A percentile compares a stretch with the other conserved stretches of the same genome.
These are phyloP conservation scores for Chaetogeoica ovagalla DNA, from an alignment of 2,888 invertebrate genomes.

Conservation along the genomic window DNA sequence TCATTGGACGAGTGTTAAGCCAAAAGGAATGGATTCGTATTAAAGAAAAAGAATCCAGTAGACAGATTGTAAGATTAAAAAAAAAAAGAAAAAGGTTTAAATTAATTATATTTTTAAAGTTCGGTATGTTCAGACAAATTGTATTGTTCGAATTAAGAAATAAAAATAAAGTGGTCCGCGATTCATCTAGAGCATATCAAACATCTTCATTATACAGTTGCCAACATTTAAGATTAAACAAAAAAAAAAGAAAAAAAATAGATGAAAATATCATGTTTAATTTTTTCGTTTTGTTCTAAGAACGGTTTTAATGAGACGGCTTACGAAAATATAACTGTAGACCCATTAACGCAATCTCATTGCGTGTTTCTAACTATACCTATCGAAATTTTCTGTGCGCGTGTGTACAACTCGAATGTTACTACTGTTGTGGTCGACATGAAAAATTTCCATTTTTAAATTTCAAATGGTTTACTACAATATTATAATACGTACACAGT, in stretches of 20 bases:
- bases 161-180: neutral
- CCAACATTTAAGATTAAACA: neutral
- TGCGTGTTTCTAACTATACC: too few relatives aligned
- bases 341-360: neutral
- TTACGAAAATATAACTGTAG: too few relatives aligned
- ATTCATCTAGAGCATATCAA: conserved; percentile 22
- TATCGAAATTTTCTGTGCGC: neutral
- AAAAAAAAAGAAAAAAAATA: too few relatives aligned
- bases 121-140: neutral
- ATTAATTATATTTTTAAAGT: neutral
- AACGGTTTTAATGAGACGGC: conserved; percentile 22
- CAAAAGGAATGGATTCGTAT: neutral
- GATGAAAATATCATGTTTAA: too few relatives aligned
- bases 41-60: neutral
- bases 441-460: conserved; percentile 21
- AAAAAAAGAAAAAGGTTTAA: neutral
- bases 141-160: conserved; percentile 11
- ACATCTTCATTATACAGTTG: neutral
- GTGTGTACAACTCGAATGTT: neutral
- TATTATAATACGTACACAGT: neutral
- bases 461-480: neutral
- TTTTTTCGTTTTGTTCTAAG: too few relatives aligned
- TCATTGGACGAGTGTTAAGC: too few relatives aligned
- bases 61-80: too few relatives aligned
- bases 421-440: neutral